Conservation (phyloP, 2,797 vertebrate genomes). For the Bovichtus diacanthus region DNA sequence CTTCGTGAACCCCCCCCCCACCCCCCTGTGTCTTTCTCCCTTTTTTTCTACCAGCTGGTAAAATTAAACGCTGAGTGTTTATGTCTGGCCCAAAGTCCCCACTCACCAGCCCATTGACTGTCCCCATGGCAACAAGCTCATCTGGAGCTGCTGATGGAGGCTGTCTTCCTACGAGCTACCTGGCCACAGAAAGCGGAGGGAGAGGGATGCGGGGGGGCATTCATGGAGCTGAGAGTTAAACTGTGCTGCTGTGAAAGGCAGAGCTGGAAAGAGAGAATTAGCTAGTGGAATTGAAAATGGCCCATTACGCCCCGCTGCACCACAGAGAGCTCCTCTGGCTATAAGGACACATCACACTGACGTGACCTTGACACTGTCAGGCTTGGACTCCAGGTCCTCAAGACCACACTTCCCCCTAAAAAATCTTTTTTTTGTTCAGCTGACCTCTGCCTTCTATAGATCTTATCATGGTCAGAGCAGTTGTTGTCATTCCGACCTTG, state of each 20-base stretch:
- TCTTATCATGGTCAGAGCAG: conserved; percentile 47
- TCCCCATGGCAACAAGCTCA: conserved; percentile 89
- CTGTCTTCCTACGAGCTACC: conserved; percentile 79
- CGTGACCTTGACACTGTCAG: conserved; percentile 69
- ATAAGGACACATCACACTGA: conserved; percentile 23
- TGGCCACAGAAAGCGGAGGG: conserved; percentile 61
- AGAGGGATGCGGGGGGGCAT: conserved; percentile 23
- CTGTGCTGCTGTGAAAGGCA: conserved; percentile 51
- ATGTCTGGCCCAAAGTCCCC: conserved; percentile 82
- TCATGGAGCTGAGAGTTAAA: conserved; percentile 62
- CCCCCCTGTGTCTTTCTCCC: conserved; percentile 58
- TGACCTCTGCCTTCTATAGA: conserved; percentile 52
- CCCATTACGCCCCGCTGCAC: conserved; percentile 52
- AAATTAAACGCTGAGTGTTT: conserved; percentile 83
- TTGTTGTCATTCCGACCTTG: conserved; percentile 72
- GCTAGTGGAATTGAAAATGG: conserved; percentile 59
- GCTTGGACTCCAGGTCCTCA: conserved; percentile 47
- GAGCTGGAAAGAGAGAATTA: conserved; percentile 51
- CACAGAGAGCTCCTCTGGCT: conserved; percentile 48
- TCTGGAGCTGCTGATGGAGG: conserved; percentile 80
- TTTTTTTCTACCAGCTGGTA: conserved; percentile 80
- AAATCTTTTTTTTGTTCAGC: conserved; percentile 35
- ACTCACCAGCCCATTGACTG: conserved; percentile 84
- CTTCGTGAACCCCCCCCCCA: conserved; percentile 54
- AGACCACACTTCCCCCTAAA: conserved; percentile 9